Base-by-base conservation (phyloP, 2,797 vertebrate genomes). In the Lacerta bilineata region DNA sequence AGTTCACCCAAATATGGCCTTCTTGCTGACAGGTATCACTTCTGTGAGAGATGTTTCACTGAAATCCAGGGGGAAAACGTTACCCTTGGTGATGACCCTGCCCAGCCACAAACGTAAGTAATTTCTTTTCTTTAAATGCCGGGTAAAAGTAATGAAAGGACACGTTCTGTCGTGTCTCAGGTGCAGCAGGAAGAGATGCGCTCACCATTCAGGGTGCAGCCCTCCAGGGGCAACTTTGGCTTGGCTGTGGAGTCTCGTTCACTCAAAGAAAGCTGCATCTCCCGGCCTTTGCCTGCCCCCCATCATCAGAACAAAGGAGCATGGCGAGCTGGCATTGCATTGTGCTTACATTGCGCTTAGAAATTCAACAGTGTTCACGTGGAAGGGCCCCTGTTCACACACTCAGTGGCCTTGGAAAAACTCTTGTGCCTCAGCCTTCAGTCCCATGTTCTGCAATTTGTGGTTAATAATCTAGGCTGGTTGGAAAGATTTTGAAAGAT, bases 41-140 rank as follows among this genome's bases (percentile, higher is more conserved):
- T 99, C 97, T 99, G 99, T 96, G 99, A 99, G 97, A 99, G 99
- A 97, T 99, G 99, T 97, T 99, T 99, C 97, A 99, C 99, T 96
- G 99, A 99, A 97, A 99, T 99, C 97, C 98, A 99, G 96, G 99
- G 98, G 92, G 98, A 99, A 94, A 99, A 98, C 93, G 98, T 99
- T 95, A 99, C 98, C 69, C 97, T 99, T 94, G 99, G 99, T 95
- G 99, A 99, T 83, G 99, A 99, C 96, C 99, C 99, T 93, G 98
- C 98, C 93, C 99, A 99, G 95, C 98, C 99, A 59, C 99, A 99
- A 96, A 99, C 99, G 99, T 99, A 97, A 99, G 99, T 98, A 27
- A 0, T 18, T 88, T 77, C 27, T 17, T 13, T 89, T 79, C 90
- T 91, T 69, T 80, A 84, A 83, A 25, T 20, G 5, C n/a, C 1